Evolutionary conservation across 2,888 invertebrate species (phyloP).

Genomic region (Copidosoma aretas): DNA sequence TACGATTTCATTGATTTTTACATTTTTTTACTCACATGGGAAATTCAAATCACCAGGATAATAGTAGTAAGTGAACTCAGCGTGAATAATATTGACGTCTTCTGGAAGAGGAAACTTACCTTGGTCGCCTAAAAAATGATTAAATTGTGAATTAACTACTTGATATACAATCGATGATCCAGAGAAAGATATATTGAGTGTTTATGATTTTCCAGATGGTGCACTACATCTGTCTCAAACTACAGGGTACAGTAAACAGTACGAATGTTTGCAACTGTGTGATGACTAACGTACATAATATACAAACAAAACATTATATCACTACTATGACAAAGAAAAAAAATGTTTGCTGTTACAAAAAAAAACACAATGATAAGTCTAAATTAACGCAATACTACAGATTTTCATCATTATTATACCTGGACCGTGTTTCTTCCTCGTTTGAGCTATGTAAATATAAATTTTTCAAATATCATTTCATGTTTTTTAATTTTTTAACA

Average conservation of each 20-base stretch:
- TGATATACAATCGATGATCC: background rate
- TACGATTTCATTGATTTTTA: background rate
- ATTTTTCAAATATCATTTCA: constrained; percentile 43
- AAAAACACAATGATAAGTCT: constrained; percentile 15
- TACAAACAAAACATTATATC: constrained; percentile 23
- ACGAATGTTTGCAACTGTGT: constrained; percentile 4
- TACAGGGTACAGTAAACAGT: constrained; percentile 18
- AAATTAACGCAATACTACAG: constrained; percentile 47
- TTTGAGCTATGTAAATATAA: constrained; percentile 58
- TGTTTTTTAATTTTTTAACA: constrained; percentile 22
- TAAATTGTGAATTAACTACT: background rate
- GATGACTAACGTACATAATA: constrained; percentile 5
- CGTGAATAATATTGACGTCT: constrained; percentile 90
- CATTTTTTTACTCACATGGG: constrained; percentile 73
- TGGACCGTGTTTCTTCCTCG: constrained; percentile 60
- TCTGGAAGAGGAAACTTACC: constrained; percentile 85
- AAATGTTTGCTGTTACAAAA: constrained; percentile 11
- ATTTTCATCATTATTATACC: constrained; percentile 53
- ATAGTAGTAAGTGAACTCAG: constrained; percentile 95
- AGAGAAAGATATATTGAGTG: constrained; percentile 1
- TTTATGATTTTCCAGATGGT: constrained; percentile 14
- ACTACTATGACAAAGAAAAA: constrained; percentile 2
- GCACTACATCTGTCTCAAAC: constrained; percentile 9
- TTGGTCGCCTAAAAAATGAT: constrained; percentile 68
- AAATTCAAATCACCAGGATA: constrained; percentile 90